A percentile compares a stretch with the other conserved stretches of the same genome.
These are phyloP conservation scores for Aselliscus stoliczkanus DNA, from an alignment of 2,797 vertebrate species.

Conservation along the genomic window DNA sequence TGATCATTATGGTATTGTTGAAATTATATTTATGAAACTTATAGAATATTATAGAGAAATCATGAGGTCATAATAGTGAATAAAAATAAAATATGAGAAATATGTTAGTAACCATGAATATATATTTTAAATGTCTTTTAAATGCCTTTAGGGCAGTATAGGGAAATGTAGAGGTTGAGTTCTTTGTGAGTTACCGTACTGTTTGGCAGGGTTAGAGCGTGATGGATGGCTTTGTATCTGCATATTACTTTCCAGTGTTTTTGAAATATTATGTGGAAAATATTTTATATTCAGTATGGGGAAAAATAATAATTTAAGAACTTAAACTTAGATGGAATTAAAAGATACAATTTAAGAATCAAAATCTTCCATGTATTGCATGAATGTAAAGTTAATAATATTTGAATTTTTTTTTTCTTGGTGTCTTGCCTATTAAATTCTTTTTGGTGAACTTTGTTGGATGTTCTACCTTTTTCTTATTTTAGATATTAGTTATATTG, in stretches of 20 bases:
- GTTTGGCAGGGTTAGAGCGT: neutral
- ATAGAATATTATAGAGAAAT: neutral
- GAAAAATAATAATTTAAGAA: neutral
- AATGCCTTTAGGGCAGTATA: neutral
- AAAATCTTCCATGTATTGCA: neutral
- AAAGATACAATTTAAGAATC: neutral
- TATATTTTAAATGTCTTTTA: neutral
- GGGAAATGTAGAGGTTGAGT: neutral
- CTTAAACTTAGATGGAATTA: neutral
- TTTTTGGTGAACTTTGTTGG: neutral
- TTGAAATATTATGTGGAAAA: neutral
- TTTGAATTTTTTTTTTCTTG: neutral
- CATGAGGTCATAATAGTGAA: neutral
- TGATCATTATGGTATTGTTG: neutral
- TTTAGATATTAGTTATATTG: neutral
- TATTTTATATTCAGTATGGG: neutral
- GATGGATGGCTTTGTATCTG: neutral
- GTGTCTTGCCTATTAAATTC: neutral
- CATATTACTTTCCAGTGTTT: neutral
- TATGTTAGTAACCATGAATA: neutral
- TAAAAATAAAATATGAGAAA: neutral
- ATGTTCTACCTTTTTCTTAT: neutral
- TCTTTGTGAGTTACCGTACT: neutral
- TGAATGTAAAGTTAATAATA: neutral
- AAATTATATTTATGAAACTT: neutral